Conservation (phyloP, 2,888 invertebrate species). For the Leuctra nigra region DNA sequence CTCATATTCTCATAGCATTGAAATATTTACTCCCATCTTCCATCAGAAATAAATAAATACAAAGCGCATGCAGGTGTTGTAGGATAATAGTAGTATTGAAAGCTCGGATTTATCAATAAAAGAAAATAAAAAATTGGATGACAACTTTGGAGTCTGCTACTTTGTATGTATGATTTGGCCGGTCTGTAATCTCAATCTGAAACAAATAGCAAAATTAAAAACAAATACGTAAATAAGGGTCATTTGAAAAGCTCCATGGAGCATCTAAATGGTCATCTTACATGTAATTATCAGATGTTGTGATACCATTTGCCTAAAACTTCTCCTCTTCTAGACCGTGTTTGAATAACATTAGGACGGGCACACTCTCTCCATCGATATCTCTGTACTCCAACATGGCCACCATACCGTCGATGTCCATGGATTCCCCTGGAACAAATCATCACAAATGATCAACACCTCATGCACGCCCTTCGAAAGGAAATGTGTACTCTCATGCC, state of each 20-base stretch:
- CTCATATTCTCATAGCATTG: slow-evolving; percentile 2
- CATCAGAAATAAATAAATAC: slow-evolving; percentile 28
- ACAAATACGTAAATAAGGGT: no score
- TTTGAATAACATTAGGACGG: slow-evolving; percentile 93
- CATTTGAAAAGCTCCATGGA: no score
- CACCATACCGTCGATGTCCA: slow-evolving; percentile 93
- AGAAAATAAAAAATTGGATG: slow-evolving; percentile 14
- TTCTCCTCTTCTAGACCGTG: slow-evolving; percentile 94
- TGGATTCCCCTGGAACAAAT: slow-evolving; percentile 65
- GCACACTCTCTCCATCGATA: slow-evolving; percentile 71
- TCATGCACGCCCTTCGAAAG: no score
- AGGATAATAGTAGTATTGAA: slow-evolving; percentile 22
- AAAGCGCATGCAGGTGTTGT: slow-evolving; percentile 23
- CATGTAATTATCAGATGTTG: not conserved
- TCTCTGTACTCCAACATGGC: slow-evolving; percentile 91
- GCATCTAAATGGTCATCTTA: not conserved
- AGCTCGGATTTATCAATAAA: slow-evolving; percentile 17
- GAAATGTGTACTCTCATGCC: no score
- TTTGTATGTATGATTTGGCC: not conserved
- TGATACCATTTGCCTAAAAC: slow-evolving; percentile 51
- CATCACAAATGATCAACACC: no score
- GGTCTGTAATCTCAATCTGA: slow-evolving; percentile 8
- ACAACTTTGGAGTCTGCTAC: slow-evolving; percentile 12
- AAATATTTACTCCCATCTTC: slow-evolving; percentile 27
- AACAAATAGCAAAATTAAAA: not conserved